Base-by-base conservation (phyloP, 2,888 invertebrate species). In the Azorinus chamasolen region DNA sequence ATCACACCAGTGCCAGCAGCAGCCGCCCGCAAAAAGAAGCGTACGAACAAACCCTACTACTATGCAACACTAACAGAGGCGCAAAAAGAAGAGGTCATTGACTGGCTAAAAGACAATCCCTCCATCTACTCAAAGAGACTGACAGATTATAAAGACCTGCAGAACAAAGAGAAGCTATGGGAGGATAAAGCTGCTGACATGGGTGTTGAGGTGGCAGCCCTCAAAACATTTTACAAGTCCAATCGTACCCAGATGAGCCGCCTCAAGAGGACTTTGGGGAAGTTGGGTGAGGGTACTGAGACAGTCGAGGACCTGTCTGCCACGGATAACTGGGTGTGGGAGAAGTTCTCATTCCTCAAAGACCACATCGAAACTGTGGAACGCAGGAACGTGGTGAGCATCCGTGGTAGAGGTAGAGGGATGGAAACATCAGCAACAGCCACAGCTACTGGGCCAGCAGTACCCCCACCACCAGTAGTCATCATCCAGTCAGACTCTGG, bases 61-160 rank as follows among this genome's bases (percentile, higher is more conserved):
- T 73, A 66, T 66, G 32, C 61, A 73, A 73, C 73, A 73, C 58
- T 66, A 39, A 73, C 65, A 65, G 76, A 76, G 27, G 46, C 43
- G 66, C 54, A 62, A 51, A 73, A 73, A 53, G 62, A 66, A 27
- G 53, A 59, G 57, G 55, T 55, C 68, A 70, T 71, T 70, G 70
- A 76, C 64, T 70, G 50, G 58, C 70, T 70, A 20, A 61, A 70
- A 43, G 22, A 25, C 24, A 57, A 66, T 57, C 51, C 50, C 51
- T 41, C 58, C 46, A 45, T 64, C 46, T 64, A 64, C 46, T 46
- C 46, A 54, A 64, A 64, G 37, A 54, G 43, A n/a, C 25, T 69
- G 14, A 6, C 51, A 25, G 51, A 45, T 20, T 62, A 50, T 50
- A 69, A 69, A 37, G 61, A 62, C 50, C 57, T 62, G 1, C 55